Evolutionary conservation across 2,797 vertebrate species (phyloP), one percentile per base, ranked within the genome.

Genomic region (Moxostoma hubbsi): DNA sequence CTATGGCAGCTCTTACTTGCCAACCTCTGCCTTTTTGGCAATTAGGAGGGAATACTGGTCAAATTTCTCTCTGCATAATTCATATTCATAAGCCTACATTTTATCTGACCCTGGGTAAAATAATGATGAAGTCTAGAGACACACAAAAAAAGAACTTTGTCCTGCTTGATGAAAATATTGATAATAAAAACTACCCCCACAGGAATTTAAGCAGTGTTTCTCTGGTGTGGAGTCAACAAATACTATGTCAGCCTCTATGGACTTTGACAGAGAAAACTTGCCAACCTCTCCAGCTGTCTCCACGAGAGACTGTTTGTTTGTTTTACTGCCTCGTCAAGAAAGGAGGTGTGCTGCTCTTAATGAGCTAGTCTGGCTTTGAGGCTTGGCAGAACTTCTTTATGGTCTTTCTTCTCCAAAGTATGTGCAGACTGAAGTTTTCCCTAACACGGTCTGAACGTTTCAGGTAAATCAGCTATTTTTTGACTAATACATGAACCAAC

Each of bases 401-500:
- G 53, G 43, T 6, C 65, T 75, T 8, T 15, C 73, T 74, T 45
- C 79, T 69, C 5, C 11, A 15, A 78, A 18, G 55, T 83, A 61
- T 50, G 18, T 45, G 58, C 57, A 54, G 68, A 80, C 4, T 47
- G 55, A 69, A 36, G 13, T 12, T 46, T 92, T 91, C 79, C 24
- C 63, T 83, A 89, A 89, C 85, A 74, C 59, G 5, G 49, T 87
- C 85, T 80, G 71, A 83, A 90, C 77, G 66, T 80, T 86, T 90
- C 85, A 71, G 55, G 83, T 89, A 87, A 87, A 88, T 92, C 89
- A 86, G 86, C 89, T 86, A 86, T 81, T 93, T 84, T 94, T 93
- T 94, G 87, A 88, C 85, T 83, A 91, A 88, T 67, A 81, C 88
- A 77, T 90, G 86, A 88, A 91, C 85, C 89, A 92, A 93, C 93